Percentiles rank a stretch among this genome's conserved stretches.
Conservation (phyloP, 2,113 vertebrate species). For the Nibea albiflora region DNA sequence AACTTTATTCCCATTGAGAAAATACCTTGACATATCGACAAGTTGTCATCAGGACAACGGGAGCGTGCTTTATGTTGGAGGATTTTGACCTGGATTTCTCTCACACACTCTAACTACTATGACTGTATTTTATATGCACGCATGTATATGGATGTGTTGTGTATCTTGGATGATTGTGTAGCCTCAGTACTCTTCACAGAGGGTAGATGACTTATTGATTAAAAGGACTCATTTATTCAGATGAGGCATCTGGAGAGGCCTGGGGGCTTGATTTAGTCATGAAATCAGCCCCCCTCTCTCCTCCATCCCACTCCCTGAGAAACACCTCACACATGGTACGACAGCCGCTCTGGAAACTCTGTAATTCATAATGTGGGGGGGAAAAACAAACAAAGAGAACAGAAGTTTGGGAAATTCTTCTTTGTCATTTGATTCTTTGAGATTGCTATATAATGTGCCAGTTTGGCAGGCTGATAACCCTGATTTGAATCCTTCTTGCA, state of each 20-base stretch:
- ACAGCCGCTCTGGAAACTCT: constrained; percentile 16
- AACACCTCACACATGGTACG: constrained; percentile 37
- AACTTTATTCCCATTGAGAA: neutral
- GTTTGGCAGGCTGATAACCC: constrained; percentile 16
- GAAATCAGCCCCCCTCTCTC: constrained; percentile 39
- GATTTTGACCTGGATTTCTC: constrained; percentile 7
- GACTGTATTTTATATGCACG: constrained; percentile 24
- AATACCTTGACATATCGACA: neutral
- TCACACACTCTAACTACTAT: constrained; percentile 10
- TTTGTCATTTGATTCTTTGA: constrained; percentile 5
- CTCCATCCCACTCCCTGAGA: constrained; percentile 23
- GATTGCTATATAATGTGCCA: constrained; percentile 2
- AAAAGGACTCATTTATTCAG: constrained; percentile 78
- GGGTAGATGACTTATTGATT: constrained; percentile 82
- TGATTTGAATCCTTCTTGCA: constrained; percentile 24
- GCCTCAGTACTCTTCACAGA: constrained; percentile 66
- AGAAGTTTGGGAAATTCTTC: constrained; percentile 16
- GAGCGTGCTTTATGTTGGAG: constrained; percentile 7
- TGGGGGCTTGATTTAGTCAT: constrained; percentile 68
- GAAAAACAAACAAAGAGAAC: neutral
- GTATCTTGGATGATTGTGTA: constrained; percentile 51
- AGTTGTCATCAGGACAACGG: neutral
- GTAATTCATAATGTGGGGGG: neutral
- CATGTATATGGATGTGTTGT: constrained; percentile 24
- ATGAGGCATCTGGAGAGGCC: constrained; percentile 72